Evolutionary conservation across 2,113 vertebrate species (phyloP).

Genomic region (Sapajus apella): DNA sequence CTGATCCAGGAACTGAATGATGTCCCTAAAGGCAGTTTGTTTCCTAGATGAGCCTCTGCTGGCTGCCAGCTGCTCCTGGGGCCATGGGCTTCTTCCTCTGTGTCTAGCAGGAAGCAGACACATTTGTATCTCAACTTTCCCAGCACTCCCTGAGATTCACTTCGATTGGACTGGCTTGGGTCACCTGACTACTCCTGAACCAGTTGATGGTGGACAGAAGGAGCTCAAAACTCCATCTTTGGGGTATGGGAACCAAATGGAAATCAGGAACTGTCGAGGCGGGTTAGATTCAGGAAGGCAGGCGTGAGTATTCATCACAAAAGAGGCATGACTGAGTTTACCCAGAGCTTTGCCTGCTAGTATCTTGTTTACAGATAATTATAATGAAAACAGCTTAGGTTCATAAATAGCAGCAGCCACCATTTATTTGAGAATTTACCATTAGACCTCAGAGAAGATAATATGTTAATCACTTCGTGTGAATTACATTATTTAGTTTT

Average conservation of each 20-base stretch:
- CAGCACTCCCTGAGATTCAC: background rate
- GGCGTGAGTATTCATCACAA: background rate
- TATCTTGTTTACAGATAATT: conserved; percentile 16
- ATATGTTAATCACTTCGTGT: background rate
- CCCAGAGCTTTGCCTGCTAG: background rate
- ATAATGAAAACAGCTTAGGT: background rate
- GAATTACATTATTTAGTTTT: background rate
- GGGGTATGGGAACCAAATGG: background rate
- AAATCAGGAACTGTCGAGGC: background rate
- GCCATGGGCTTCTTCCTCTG: background rate
- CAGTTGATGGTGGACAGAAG: background rate
- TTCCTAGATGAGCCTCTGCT: background rate
- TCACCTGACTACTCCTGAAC: background rate
- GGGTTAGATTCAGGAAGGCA: background rate
- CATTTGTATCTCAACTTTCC: background rate
- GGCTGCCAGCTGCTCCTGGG: background rate
- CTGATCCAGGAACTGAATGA: background rate
- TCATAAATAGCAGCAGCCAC: background rate
- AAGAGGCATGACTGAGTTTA: background rate
- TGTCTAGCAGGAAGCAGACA: background rate
- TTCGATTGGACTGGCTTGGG: background rate
- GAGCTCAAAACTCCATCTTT: background rate
- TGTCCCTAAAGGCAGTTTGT: background rate
- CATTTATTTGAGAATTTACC: background rate
- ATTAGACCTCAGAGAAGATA: background rate